A percentile compares a stretch with the other conserved stretches of the same genome.
These are phyloP conservation scores for Dipodomys spectabilis DNA, from an alignment of 2,113 vertebrate species.

Conservation along the genomic window DNA sequence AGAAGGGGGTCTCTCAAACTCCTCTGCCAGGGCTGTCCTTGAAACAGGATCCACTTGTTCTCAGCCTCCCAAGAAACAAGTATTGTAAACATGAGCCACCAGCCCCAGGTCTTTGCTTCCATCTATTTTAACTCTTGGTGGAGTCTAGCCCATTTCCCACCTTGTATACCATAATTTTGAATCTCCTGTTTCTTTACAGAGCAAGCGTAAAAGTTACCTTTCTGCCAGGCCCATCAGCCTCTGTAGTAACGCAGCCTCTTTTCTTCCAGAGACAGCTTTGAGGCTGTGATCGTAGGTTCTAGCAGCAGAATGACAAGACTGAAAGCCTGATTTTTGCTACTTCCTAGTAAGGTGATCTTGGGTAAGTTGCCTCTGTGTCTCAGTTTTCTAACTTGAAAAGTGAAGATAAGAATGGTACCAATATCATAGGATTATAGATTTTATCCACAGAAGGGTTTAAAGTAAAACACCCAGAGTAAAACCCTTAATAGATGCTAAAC, in stretches of 20 bases:
- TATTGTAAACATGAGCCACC: no score
- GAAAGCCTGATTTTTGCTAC: not conserved
- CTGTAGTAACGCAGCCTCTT: not conserved
- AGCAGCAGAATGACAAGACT: not conserved
- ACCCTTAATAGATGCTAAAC: not conserved
- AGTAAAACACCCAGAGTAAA: not conserved
- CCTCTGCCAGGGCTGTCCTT: no score
- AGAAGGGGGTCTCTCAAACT: no score
- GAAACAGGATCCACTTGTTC: no score
- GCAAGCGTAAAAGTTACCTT: not conserved
- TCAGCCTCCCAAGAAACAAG: no score
- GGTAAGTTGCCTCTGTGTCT: not conserved
- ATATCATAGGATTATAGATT: not conserved
- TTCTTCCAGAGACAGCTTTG: not conserved
- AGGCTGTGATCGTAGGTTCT: not conserved
- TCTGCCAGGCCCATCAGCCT: fast-evolving
- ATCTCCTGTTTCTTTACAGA: not conserved
- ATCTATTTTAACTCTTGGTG: not conserved
- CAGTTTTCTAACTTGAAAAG: constrained; percentile 9
- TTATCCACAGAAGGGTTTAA: not conserved
- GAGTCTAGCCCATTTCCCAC: not conserved
- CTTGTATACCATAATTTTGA: not conserved
- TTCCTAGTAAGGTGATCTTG: not conserved
- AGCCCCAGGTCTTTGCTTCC: not conserved
- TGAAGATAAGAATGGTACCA: not conserved